Base-by-base conservation (phyloP, 2,888 invertebrate species). In the Hybos culiciformis region DNA sequence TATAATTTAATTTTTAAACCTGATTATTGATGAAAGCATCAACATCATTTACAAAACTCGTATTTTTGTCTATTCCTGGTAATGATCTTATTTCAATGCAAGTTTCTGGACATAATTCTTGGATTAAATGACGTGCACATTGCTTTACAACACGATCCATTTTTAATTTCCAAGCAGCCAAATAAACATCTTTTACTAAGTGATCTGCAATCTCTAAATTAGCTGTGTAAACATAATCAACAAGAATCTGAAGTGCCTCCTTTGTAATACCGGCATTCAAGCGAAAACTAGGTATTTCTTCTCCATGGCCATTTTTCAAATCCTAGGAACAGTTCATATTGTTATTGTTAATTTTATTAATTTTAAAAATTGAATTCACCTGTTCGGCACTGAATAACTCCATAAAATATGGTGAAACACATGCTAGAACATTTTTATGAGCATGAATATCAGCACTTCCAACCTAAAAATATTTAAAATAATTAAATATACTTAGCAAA, bases 211-310 rank as follows among this genome's bases (percentile, higher is more conserved):
- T 72, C 47, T 67, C 64, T 51, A 76, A 60, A 65, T 75, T 75
- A 21, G 83, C 78, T 14, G 87, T 86, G 68, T 90, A 91, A 38
- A 83, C 83, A 68, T 81, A 90, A 59, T 86, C 81, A 37, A 90
- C 75, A 36, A 90, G 72, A 49, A 77, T 74, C 53, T 80, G 77
- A 57, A 90, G 70, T 38, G 84, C 80, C 37, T 71, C 73, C 53
- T 70, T 74, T 54, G 80, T 78, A 48, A 80, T 68, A 32, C 74
- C 73, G 14, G 75, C 75, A 57, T 75, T 76, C 50, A 81, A 62
- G 56, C 76, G 76, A 61, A 76, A 78, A 9, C 51, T 54, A 14
- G 54, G 54, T 43, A 51, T 50, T 21, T 50, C 50, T 20, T 50
- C 52, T 39, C 50, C 61, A 53, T 70, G 71, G 51, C 71, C 70